Conservation (phyloP, 2,797 vertebrate species). For the Intellagama lesueurii region DNA sequence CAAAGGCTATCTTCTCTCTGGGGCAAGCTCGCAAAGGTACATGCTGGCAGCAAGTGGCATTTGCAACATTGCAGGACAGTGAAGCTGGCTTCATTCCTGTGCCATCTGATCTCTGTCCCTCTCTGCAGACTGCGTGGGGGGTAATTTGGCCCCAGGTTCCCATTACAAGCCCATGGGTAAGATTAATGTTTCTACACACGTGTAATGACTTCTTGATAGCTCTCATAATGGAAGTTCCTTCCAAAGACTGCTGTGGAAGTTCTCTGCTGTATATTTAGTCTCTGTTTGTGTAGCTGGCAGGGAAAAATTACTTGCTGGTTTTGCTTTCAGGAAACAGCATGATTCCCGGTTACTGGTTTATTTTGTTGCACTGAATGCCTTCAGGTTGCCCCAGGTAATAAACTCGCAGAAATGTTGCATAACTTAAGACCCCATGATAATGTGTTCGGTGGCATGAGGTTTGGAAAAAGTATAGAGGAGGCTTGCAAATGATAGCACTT, state of each 20-base stretch:
- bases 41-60: not conserved
- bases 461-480: not conserved
- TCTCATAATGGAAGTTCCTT: slow-evolving; percentile 35
- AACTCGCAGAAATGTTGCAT: not conserved
- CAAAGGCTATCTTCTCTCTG: too few species aligned
- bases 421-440: not conserved
- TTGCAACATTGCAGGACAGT: too few species aligned
- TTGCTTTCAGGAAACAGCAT: slow-evolving; percentile 27
- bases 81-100: not conserved
- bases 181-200: not conserved
- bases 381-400: slow-evolving; percentile 17
- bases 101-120: not conserved
- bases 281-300: slow-evolving; percentile 26
- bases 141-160: not conserved
- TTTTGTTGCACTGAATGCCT: slow-evolving; percentile 34
- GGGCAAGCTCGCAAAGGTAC: not conserved
- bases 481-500: not conserved
- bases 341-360: slow-evolving; percentile 19
- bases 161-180: slow-evolving; percentile 8
- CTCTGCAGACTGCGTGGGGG: not conserved
- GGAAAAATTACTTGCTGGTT: not conserved
- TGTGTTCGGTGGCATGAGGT: slow-evolving; percentile 10
- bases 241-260: slow-evolving; percentile 28
- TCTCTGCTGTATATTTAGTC: slow-evolving; percentile 8
- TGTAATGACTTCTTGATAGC: not conserved